Conservation (phyloP, 2,113 vertebrate genomes). For the Cyprinodon brontotheroides region DNA sequence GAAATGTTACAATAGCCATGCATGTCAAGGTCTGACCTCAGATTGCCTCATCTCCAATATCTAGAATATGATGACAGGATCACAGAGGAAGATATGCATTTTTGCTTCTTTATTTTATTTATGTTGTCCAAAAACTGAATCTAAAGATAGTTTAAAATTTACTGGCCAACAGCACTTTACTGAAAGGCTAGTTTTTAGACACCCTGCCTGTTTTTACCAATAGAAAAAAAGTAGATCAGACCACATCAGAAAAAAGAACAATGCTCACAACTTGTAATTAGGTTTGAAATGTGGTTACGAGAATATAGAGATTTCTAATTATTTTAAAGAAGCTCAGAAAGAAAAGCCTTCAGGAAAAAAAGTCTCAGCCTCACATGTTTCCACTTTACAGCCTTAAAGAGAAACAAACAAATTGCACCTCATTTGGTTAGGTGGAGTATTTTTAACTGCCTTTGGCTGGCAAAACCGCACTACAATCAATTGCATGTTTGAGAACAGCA, state of each 20-base stretch:
- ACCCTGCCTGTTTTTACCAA: slow-evolving; percentile 59
- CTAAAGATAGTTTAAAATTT: slow-evolving; percentile 9
- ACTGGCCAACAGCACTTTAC: slow-evolving; percentile 44
- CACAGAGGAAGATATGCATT: not conserved
- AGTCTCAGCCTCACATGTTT: slow-evolving; percentile 78
- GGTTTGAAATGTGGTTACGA: slow-evolving; percentile 78
- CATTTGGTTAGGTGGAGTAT: slow-evolving; percentile 73
- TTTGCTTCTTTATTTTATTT: not conserved
- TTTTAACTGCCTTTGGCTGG: slow-evolving; percentile 78
- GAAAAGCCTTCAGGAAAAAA: slow-evolving; percentile 66
- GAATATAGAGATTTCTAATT: slow-evolving; percentile 76
- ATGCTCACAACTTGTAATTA: slow-evolving; percentile 77
- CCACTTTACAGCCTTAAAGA: slow-evolving; percentile 80
- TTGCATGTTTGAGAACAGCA: slow-evolving; percentile 67
- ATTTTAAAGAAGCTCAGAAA: slow-evolving; percentile 69
- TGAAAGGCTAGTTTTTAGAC: slow-evolving; percentile 48
- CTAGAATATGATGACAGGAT: not conserved
- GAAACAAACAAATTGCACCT: slow-evolving; percentile 85
- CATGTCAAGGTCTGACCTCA: slow-evolving; percentile 8
- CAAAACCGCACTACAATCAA: slow-evolving; percentile 69
- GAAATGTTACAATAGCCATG: no score
- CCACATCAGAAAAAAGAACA: slow-evolving; percentile 76
- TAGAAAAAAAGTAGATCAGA: slow-evolving; percentile 49
- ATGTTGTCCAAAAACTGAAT: slow-evolving; percentile 1
- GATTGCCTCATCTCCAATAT: slow-evolving; percentile 13